Evolutionary conservation across 2,888 invertebrate species (phyloP).

Genomic region (Gandaritis pyraliata): DNA sequence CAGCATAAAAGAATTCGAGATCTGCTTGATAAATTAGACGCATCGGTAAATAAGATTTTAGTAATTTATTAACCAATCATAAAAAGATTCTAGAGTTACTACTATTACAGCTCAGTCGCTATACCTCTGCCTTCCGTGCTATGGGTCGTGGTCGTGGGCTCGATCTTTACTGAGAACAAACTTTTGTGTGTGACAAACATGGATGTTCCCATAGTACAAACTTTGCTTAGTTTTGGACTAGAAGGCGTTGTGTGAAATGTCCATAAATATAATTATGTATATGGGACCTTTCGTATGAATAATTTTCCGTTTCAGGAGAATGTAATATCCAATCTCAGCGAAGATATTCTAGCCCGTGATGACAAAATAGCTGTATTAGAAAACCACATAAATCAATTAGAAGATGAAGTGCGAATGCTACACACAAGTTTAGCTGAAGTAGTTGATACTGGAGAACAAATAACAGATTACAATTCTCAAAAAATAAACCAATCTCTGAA

Average conservation of each 20-base stretch:
- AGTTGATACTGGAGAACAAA: constrained; percentile 64
- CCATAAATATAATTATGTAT: too few relatives aligned
- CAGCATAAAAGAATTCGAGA: constrained; percentile 60
- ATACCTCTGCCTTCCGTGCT: too few relatives aligned
- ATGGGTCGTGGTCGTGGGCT: too few relatives aligned
- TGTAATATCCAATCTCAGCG: constrained; percentile 56
- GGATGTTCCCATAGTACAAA: too few relatives aligned
- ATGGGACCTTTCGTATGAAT: background rate
- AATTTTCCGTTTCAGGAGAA: constrained; percentile 58
- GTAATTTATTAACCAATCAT: too few relatives aligned
- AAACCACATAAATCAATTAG: constrained; percentile 71
- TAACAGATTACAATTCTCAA: constrained; percentile 57
- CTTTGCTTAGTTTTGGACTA: too few relatives aligned
- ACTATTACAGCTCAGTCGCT: too few relatives aligned
- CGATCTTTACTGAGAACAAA: too few relatives aligned
- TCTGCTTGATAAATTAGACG: constrained; percentile 64
- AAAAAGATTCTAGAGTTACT: too few relatives aligned
- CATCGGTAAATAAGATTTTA: constrained; percentile 58
- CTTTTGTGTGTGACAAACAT: too few relatives aligned
- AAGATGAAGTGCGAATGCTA: constrained; percentile 66
- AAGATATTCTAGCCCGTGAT: constrained; percentile 63
- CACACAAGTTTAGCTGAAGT: constrained; percentile 58
- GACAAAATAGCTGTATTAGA: constrained; percentile 68
- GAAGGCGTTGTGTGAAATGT: too few relatives aligned
- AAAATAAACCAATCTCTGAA: constrained; percentile 62